phyloP scores from a whole-genome alignment of 1,140 invertebrate genomes.

The Daktulosphaira vitifoliae region DNA sequence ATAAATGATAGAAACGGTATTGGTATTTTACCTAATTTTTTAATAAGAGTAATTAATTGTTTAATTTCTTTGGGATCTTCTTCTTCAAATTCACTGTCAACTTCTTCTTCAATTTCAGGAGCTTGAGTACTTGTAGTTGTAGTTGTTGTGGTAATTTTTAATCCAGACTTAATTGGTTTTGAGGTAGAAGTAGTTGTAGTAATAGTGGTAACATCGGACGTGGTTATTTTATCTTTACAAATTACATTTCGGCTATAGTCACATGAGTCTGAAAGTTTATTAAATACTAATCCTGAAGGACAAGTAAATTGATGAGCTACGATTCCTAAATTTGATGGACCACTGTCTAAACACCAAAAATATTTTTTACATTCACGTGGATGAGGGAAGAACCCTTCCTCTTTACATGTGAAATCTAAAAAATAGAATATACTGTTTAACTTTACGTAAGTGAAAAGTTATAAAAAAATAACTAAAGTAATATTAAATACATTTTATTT shows the following conservation, averaged over 20 bases:
- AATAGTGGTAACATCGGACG: slow-evolving; percentile 42
- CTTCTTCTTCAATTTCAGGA: slow-evolving; percentile 56
- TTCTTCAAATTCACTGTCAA: slow-evolving; percentile 51
- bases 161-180: slow-evolving; percentile 41
- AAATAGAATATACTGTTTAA: slow-evolving; percentile 23
- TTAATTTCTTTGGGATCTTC: slow-evolving; percentile 77
- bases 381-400: slow-evolving; percentile 90
- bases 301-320: slow-evolving; percentile 90
- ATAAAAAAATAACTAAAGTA: background rate
- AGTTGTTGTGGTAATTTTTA: slow-evolving; percentile 45
- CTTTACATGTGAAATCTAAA: slow-evolving; percentile 78
- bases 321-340: slow-evolving; percentile 76
- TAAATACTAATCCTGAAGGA: slow-evolving; percentile 82
- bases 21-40: slow-evolving; percentile 57
- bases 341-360: slow-evolving; percentile 87
- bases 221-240: slow-evolving; percentile 50
- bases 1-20: too few relatives aligned
- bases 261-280: slow-evolving; percentile 82
- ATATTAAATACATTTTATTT: background rate
- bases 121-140: slow-evolving; percentile 45
- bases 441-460: background rate
- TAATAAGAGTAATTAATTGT: slow-evolving; percentile 72
- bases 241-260: slow-evolving; percentile 82
- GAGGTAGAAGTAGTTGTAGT: slow-evolving; percentile 48
- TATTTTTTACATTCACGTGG: slow-evolving; percentile 89